These are phyloP conservation scores for Netelia melanura DNA, from an alignment of 2,888 invertebrate genomes.

Conservation along the genomic window DNA sequence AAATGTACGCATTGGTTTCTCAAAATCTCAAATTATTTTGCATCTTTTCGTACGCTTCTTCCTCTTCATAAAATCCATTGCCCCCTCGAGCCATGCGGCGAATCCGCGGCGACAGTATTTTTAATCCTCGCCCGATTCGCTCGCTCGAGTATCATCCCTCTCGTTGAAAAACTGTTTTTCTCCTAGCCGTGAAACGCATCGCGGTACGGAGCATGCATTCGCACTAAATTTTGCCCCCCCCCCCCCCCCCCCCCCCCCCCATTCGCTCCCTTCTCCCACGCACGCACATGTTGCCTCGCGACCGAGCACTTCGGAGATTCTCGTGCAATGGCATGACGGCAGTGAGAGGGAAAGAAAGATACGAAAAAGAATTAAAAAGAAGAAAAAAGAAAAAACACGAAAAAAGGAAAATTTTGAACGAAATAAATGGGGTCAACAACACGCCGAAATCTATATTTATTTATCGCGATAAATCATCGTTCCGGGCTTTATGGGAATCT, in stretches of 20 bases:
- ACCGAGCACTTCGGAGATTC: constrained; percentile 5
- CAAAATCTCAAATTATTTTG: background rate
- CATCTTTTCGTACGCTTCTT: background rate
- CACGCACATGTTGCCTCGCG: constrained; percentile 38
- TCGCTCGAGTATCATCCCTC: constrained; percentile 35
- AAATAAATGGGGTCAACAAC: constrained; percentile 79
- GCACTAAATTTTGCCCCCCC: constrained; percentile 64
- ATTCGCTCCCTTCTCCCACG: constrained; percentile 21
- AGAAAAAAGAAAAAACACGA: background rate
- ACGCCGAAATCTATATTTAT: constrained; percentile 76
- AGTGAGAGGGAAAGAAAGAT: background rate
- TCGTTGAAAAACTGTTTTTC: constrained; percentile 29
- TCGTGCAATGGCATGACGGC: constrained; percentile 40
- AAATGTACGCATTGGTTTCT: background rate
- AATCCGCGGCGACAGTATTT: constrained; percentile 54
- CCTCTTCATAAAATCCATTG: background rate
- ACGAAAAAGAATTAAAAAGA: background rate
- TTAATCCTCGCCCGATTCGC: constrained; percentile 59
- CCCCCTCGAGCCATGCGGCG: no score
- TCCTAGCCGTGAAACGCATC: constrained; percentile 39
- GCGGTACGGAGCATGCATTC: constrained; percentile 57
- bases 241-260: background rate
- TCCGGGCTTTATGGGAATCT: constrained; percentile 67
- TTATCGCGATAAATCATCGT: constrained; percentile 74
- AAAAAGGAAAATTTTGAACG: constrained; percentile 33